Evolutionary conservation across 2,888 invertebrate genomes (phyloP), one percentile per base, ranked within the genome.

Genomic region (Hermaeophaga mercurialis): DNA sequence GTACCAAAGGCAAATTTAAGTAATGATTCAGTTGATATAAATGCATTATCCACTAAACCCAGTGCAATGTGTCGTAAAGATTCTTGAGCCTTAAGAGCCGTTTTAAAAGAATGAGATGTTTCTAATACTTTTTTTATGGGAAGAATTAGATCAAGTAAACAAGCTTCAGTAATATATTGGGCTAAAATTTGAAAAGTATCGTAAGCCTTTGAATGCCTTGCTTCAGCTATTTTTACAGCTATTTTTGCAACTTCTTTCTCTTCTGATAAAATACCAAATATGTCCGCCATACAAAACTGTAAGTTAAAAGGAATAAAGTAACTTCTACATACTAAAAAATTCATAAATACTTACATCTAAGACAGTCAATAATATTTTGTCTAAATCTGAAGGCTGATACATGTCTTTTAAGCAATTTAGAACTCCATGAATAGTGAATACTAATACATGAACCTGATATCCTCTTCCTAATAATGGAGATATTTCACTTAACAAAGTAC

Each of bases 361-460:
- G 46, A 97, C 85, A 58, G 86, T 87, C 47, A 85, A 79, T 17
- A 96, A 78, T 70, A 91, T 89, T 1, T 82, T 76, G 72, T 95
- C 91, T n/a, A 97, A 82, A 70, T 96, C 90, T 0, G 85, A 85
- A 0, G 87, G 81, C 73, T 86, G 82, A 58, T 95, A 85, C n/a
- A 82, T 77, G 0, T 82, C 79, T 70, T 86, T 88, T 50, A 96
- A 74, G 18, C 86, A 84, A 54, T 85, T 85, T 46, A 98, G 78
- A 3, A 98, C 85, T 0, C 89, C 84, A 72, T 96, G 93, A 14
- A 94, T 84, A 0, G 96, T 95, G 58, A 88, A 94, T 2, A 91
- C 90, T 48, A 98, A 79, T 0, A 98, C 96, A 70, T 98, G 97
- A 1, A 94, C 87, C 81, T 96, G 96, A 74, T 91, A 98, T 8